phyloP scores from a whole-genome alignment of 2,888 invertebrate genomes.

The Athetis lepigone region DNA sequence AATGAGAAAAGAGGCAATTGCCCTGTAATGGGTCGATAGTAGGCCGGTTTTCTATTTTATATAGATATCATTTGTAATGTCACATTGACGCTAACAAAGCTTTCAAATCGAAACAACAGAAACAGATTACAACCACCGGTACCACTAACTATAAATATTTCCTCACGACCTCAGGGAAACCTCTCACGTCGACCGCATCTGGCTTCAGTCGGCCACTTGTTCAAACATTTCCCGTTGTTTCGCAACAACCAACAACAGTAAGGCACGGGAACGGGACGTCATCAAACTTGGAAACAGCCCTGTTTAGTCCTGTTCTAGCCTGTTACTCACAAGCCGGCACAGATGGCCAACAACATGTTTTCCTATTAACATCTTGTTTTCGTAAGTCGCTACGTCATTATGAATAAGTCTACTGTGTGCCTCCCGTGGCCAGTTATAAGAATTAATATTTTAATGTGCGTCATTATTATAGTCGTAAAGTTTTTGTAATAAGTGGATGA shows the following conservation, averaged over 20 bases:
- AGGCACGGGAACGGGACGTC: constrained; percentile 23
- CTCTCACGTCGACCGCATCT: constrained; percentile 7
- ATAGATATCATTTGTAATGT: too few species aligned
- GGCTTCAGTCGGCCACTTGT: constrained; percentile 18
- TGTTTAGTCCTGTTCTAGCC: constrained; percentile 24
- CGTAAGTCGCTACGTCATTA: constrained; percentile 35
- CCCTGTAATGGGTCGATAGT: too few species aligned
- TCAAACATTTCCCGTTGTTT: constrained; percentile 26
- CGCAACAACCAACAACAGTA: constrained; percentile 3
- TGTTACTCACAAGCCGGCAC: constrained; percentile 21
- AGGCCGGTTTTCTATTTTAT: too few species aligned
- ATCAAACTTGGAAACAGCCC: constrained; percentile 9
- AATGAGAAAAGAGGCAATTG: too few species aligned
- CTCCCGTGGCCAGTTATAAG: neutral
- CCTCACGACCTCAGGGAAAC: neutral
- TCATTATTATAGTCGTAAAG: constrained; percentile 10
- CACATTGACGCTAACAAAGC: too few species aligned
- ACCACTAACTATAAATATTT: constrained; percentile 6
- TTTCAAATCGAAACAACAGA: too few species aligned
- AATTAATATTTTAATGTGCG: constrained; percentile 6
- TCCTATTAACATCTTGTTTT: constrained; percentile 30
- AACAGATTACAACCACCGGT: too few species aligned
- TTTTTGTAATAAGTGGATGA: neutral
- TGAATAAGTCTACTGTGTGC: neutral
- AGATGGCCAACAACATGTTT: constrained; percentile 21